Evolutionary conservation across 2,888 invertebrate genomes (phyloP).

Genomic region (Ennomos quercinarius): DNA sequence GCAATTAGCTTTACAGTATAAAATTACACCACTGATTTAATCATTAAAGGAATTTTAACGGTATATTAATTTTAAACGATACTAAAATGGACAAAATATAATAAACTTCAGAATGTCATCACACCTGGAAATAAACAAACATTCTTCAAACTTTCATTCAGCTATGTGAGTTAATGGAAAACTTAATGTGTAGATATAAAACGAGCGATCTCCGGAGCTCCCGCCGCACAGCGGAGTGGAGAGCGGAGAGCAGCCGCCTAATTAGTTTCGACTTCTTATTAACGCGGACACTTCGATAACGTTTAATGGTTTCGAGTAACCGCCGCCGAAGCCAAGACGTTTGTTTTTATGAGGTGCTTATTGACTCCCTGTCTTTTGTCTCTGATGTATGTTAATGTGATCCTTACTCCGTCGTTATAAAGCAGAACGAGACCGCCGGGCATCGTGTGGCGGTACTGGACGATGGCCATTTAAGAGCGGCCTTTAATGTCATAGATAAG

Average conservation of each 20-base stretch:
- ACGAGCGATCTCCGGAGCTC: not conserved
- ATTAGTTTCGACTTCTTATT: slow-evolving; percentile 64
- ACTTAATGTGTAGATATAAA: slow-evolving; percentile 33
- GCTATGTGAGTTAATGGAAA: slow-evolving; percentile 10
- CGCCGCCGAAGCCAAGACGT: slow-evolving; percentile 47
- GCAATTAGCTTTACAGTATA: slow-evolving; percentile 12
- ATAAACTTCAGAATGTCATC: slow-evolving; percentile 9
- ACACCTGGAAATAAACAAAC: slow-evolving; percentile 1
- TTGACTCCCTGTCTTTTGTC: not conserved
- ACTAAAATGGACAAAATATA: slow-evolving; percentile 5
- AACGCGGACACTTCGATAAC: slow-evolving; percentile 58
- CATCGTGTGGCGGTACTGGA: not conserved
- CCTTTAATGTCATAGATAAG: slow-evolving; percentile 66
- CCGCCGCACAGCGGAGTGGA: not conserved
- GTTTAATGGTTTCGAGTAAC: slow-evolving; percentile 55
- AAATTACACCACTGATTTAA: slow-evolving; percentile 23
- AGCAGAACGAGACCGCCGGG: not conserved
- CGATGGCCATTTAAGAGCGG: slow-evolving; percentile 50
- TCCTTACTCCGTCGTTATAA: slow-evolving; percentile 4
- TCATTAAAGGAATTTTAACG: slow-evolving; percentile 6
- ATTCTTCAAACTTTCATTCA: not conserved
- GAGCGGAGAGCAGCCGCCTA: slow-evolving; percentile 43
- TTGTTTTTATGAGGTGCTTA: slow-evolving; percentile 53
- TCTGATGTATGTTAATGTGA: slow-evolving; percentile 5
- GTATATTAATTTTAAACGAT: slow-evolving; percentile 9